Evolutionary conservation across 2,113 vertebrate species (phyloP).

Genomic region (human (Homo sapiens)): GRCh38 chr7:4231501-4232000

Average conservation of each 20-base stretch:
- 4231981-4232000: neutral
- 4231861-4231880: neutral
- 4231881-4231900: neutral
- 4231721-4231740: neutral
- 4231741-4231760: neutral
- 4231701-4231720: neutral
- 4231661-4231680: neutral
- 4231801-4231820: neutral
- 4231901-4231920: neutral
- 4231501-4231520: too few species aligned
- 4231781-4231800: neutral
- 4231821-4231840: neutral
- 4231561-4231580: too few species aligned
- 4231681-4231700: neutral
- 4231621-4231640: too few species aligned
- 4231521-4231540: too few species aligned
- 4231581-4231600: too few species aligned
- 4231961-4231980: neutral
- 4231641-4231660: too few species aligned
- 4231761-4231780: conserved; percentile 5
- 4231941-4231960: neutral
- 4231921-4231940: neutral
- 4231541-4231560: too few species aligned
- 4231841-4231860: neutral
- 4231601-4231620: too few species aligned